phyloP scores from a whole-genome alignment of 2,113 vertebrate genomes.

The Meriones unguiculatus region DNA sequence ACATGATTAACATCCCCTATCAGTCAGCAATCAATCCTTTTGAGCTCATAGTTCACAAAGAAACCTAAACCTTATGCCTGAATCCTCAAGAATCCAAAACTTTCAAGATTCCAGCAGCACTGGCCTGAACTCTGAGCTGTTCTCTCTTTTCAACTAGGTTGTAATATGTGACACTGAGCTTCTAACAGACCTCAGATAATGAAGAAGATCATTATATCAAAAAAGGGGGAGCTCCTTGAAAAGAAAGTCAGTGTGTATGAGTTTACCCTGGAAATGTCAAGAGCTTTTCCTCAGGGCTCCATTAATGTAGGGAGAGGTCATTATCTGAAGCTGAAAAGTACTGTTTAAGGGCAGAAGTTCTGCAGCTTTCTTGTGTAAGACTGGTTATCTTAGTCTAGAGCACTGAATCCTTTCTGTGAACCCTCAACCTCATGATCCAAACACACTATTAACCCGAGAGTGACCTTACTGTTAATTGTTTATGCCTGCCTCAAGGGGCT shows the following conservation, averaged over 20 bases:
- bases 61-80: not conserved
- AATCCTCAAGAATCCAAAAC: not conserved
- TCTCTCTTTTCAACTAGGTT: not conserved
- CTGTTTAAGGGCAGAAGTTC: constrained; percentile 25
- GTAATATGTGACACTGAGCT: not conserved
- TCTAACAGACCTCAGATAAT: constrained; percentile 1
- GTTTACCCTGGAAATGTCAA: not conserved
- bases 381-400: constrained; percentile 10
- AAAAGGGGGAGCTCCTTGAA: not conserved
- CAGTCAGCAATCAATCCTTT: not conserved
- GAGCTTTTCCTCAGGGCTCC: constrained; percentile 31
- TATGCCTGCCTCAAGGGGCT: not conserved
- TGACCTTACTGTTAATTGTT: constrained; percentile 64
- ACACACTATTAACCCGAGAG: constrained; percentile 40
- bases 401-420: not conserved
- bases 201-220: constrained; percentile 45
- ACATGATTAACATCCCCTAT: not conserved
- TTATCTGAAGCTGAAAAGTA: not conserved
- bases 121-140: not conserved
- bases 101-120: not conserved
- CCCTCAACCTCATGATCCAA: constrained; percentile 43
- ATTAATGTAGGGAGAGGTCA: constrained; percentile 16
- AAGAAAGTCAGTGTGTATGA: constrained; percentile 15
- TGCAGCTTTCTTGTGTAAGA: constrained; percentile 21
- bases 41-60: not conserved